These are phyloP conservation scores for Stictonetta naevosa DNA, from an alignment of 2,113 vertebrate genomes.

Conservation along the genomic window DNA sequence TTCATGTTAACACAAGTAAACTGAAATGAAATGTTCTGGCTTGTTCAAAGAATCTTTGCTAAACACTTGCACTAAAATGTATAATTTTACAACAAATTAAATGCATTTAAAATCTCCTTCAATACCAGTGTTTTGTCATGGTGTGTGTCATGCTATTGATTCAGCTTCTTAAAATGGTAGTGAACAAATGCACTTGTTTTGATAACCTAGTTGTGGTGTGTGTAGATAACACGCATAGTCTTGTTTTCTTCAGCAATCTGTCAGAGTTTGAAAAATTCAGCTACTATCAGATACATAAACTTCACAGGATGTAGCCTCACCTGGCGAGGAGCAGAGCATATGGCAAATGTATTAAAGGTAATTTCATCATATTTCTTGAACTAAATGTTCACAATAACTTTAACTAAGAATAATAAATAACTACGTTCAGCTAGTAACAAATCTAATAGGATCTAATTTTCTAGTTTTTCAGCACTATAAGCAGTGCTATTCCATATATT, in stretches of 20 bases:
- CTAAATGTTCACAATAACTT: neutral
- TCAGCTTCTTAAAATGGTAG: neutral
- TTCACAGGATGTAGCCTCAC: constrained; percentile 93
- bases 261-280: constrained; percentile 91
- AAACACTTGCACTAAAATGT: neutral
- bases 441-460: neutral
- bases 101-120: neutral
- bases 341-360: constrained; percentile 94
- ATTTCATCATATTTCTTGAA: neutral
- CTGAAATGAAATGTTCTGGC: neutral
- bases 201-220: neutral
- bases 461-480: neutral
- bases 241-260: constrained; percentile 84
- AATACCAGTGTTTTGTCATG: neutral
- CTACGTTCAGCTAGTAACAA: neutral
- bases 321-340: constrained; percentile 91
- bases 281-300: constrained; percentile 86
- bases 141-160: neutral
- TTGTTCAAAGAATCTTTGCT: neutral
- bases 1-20: neutral
- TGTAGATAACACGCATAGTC: neutral
- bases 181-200: neutral
- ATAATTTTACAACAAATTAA: neutral
- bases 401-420: neutral
- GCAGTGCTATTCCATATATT: neutral